Evolutionary conservation across 2,113 vertebrate species (phyloP).

Genomic region (Helogale parvula): DNA sequence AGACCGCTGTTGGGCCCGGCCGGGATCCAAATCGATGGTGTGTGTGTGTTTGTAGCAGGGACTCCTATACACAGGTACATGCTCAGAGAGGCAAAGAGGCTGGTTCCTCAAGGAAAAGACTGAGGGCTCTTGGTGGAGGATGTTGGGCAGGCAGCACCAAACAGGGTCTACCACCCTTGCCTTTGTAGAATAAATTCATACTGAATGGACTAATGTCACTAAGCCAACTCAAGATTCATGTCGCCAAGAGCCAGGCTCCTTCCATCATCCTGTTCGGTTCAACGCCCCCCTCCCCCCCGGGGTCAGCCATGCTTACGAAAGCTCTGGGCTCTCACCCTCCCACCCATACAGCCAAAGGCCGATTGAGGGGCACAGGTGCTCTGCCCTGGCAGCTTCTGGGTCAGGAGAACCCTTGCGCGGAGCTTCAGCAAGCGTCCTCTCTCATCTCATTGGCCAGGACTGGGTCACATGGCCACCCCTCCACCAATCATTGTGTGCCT

Average conservation of each 20-base stretch:
- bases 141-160: too few species aligned
- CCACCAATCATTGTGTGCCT: not conserved
- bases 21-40: not conserved
- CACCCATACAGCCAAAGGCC: not conserved
- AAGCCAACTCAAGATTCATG: not conserved
- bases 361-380: not conserved
- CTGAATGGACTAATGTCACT: not conserved
- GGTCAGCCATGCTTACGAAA: not conserved
- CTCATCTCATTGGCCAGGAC: not conserved
- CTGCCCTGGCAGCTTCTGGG: not conserved
- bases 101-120: not conserved
- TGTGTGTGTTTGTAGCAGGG: not conserved
- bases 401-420: not conserved
- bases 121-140: accelerated
- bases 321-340: not conserved
- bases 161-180: not conserved
- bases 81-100: not conserved
- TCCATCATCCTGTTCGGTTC: not conserved
- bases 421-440: not conserved
- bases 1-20: not conserved
- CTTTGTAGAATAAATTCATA: not conserved
- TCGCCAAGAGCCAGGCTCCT: not conserved
- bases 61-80: not conserved
- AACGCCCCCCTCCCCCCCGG: not conserved
- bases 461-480: not conserved